phyloP scores from a whole-genome alignment of 2,113 vertebrate genomes.

The Vimba vimba region DNA sequence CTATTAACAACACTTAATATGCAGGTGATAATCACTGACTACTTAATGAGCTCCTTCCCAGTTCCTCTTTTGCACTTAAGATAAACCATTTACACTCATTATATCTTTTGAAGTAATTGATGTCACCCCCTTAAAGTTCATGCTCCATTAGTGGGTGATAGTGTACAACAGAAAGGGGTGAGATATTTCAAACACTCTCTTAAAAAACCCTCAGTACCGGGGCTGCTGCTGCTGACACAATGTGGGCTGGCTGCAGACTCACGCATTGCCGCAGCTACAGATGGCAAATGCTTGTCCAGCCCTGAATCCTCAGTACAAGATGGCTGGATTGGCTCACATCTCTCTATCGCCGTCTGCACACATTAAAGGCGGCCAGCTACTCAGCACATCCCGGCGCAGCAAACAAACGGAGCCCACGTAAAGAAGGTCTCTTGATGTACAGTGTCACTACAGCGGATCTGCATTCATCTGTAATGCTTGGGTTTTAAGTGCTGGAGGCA shows the following conservation, averaged over 20 bases:
- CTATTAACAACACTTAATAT: constrained; percentile 48
- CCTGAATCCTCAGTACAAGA: constrained; percentile 74
- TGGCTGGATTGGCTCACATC: constrained; percentile 73
- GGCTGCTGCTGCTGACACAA: constrained; percentile 61
- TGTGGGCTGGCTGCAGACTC: constrained; percentile 70
- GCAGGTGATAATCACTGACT: constrained; percentile 47
- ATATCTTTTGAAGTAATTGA: constrained; percentile 50
- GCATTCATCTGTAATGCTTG: constrained; percentile 1
- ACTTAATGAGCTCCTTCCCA: constrained; percentile 48
- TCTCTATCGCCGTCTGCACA: constrained; percentile 72
- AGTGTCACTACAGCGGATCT: constrained; percentile 24
- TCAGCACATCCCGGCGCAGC: constrained; percentile 45
- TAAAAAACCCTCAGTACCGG: constrained; percentile 39
- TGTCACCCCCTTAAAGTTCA: constrained; percentile 55
- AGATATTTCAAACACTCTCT: constrained; percentile 31
- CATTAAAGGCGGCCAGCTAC: constrained; percentile 60
- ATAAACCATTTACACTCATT: constrained; percentile 54
- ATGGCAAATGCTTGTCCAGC: constrained; percentile 72
- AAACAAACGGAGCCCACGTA: constrained; percentile 49
- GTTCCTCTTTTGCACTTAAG: constrained; percentile 50
- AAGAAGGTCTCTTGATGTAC: constrained; percentile 32
- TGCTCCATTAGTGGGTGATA: constrained; percentile 54
- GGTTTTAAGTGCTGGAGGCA: constrained; percentile 23
- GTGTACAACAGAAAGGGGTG: constrained; percentile 47
- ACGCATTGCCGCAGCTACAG: constrained; percentile 70